phyloP scores from a whole-genome alignment of 1,140 invertebrate species.

The Paralvinella palmiformis region DNA sequence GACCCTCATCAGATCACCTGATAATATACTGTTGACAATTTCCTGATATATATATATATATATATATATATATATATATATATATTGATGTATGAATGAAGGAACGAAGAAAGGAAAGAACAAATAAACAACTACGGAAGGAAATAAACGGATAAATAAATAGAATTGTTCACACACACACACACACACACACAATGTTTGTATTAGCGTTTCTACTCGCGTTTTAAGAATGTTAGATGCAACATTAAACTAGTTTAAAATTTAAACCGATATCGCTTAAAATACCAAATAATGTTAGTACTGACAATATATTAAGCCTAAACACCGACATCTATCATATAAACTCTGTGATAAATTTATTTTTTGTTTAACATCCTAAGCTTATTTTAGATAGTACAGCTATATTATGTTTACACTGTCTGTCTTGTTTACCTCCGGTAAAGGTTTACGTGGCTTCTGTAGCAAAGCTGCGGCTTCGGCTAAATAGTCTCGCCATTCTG shows the following conservation, averaged over 20 bases:
- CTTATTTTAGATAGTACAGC: background rate
- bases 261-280: no score
- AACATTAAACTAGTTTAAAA: no score
- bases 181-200: no score
- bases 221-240: no score
- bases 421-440: background rate
- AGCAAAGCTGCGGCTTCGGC: background rate
- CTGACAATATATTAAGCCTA: no score
- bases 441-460: background rate
- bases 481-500: background rate
- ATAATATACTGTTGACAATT: background rate
- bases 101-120: background rate
- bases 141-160: background rate
- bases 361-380: background rate
- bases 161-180: no score
- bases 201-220: no score
- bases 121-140: background rate
- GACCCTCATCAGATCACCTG: background rate
- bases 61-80: background rate
- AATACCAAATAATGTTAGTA: no score
- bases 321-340: background rate
- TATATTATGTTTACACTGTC: background rate
- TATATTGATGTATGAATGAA: background rate
- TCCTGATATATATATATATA: background rate
- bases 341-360: background rate